These are phyloP conservation scores for Eupristina koningsbergeri DNA, from an alignment of 1,140 invertebrate species.

Conservation along the genomic window DNA sequence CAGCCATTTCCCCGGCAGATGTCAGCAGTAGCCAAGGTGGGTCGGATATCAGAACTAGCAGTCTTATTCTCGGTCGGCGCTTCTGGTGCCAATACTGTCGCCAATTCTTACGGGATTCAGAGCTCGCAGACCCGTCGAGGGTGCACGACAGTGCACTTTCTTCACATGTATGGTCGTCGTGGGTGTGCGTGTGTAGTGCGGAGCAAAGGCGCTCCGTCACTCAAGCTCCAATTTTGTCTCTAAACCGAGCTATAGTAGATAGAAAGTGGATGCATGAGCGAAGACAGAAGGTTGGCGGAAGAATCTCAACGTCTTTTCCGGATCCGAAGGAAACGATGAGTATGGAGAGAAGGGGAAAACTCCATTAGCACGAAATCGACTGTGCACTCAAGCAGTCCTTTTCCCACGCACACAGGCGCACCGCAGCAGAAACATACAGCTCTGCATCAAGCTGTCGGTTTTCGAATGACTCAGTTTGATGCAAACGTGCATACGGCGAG, in stretches of 20 bases:
- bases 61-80: too few species aligned
- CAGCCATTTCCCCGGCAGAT: too few species aligned
- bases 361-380: background rate
- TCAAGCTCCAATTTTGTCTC: background rate
- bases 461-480: background rate
- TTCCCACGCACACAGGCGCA: background rate
- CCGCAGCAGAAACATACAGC: background rate
- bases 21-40: too few species aligned
- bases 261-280: background rate
- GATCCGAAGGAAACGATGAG: background rate
- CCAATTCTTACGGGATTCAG: background rate
- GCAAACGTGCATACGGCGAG: background rate
- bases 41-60: too few species aligned
- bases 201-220: background rate
- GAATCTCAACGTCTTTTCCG: background rate
- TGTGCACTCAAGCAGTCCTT: background rate
- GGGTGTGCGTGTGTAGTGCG: background rate
- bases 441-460: background rate
- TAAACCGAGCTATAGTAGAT: background rate
- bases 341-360: background rate
- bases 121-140: background rate
- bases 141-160: background rate
- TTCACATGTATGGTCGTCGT: background rate
- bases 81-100: too few species aligned
- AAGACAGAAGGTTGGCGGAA: background rate